A percentile compares a stretch with the other conserved stretches of the same genome.
phyloP scores from a whole-genome alignment of 2,113 vertebrate genomes.

The Bucco capensis region DNA sequence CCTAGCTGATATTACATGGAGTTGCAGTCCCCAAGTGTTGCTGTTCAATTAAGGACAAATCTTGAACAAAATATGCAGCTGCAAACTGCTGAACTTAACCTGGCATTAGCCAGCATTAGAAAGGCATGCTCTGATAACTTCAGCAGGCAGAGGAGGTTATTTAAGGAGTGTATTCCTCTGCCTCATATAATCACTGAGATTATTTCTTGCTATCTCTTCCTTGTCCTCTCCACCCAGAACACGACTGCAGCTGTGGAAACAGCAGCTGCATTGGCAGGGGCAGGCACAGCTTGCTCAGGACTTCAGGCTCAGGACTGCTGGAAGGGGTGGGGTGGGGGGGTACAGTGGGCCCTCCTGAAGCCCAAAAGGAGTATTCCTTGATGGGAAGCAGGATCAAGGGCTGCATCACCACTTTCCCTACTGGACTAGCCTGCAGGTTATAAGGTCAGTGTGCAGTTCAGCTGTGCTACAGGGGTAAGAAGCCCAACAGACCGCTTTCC shows the following conservation, averaged over 20 bases:
- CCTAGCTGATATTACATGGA: not conserved
- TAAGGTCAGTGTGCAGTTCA: not conserved
- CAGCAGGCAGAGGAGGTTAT: conserved; percentile 16
- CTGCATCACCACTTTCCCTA: not conserved
- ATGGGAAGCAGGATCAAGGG: not conserved
- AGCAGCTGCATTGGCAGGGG: not conserved
- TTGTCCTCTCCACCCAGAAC: not conserved
- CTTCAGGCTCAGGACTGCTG: rapidly evolving
- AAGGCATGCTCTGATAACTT: conserved; percentile 14
- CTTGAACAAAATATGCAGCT: not conserved
- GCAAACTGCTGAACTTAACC: conserved; percentile 28
- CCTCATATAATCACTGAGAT: conserved; percentile 39
- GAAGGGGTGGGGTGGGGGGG: rapidly evolving
- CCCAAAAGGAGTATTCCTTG: not conserved
- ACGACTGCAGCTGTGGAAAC: not conserved
- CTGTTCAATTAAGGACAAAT: conserved; percentile 3
- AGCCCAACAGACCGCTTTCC: not conserved
- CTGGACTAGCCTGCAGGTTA: not conserved
- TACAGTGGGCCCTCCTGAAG: not conserved
- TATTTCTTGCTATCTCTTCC: conserved; percentile 31
- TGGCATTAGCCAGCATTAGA: conserved; percentile 24
- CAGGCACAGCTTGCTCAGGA: not conserved
- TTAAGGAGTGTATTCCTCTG: conserved; percentile 20
- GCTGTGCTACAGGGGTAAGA: not conserved
- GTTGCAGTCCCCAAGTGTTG: not conserved